Percentiles rank a stretch among this genome's conserved stretches.
Evolutionary conservation across 2,888 invertebrate genomes (phyloP).

Genomic region (Cantharis lateralis): DNA sequence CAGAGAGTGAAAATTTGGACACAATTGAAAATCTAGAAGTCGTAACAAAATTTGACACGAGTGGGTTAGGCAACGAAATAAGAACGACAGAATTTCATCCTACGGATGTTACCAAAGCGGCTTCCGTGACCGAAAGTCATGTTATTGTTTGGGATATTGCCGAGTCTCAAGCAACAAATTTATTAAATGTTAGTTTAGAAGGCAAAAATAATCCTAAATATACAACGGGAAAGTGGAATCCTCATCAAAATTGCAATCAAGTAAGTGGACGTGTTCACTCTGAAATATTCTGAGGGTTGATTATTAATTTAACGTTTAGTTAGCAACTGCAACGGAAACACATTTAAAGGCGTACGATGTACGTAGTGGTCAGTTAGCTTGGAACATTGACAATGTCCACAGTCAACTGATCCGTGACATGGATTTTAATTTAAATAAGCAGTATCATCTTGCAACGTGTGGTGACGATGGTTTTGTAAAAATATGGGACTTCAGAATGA

Average conservation of each 20-base stretch:
- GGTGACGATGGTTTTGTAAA: constrained; percentile 95
- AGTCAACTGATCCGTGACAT: constrained; percentile 86
- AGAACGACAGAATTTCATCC: constrained; percentile 89
- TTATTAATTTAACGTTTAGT: constrained; percentile 53
- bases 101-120: constrained; percentile 69
- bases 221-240: constrained; percentile 91
- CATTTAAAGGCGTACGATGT: constrained; percentile 88
- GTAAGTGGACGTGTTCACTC: no score
- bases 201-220: constrained; percentile 78
- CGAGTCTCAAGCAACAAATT: constrained; percentile 56
- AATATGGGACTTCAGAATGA: constrained; percentile 94
- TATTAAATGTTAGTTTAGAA: constrained; percentile 55
- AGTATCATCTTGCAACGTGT: constrained; percentile 89
- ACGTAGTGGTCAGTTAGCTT: constrained; percentile 74
- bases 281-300: no score
- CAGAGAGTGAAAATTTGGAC: constrained; percentile 58
- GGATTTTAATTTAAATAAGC: constrained; percentile 98
- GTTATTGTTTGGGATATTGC: constrained; percentile 77
- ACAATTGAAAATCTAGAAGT: constrained; percentile 58
- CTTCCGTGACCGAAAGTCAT: constrained; percentile 78
- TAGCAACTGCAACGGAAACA: constrained; percentile 86
- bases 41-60: constrained; percentile 56
- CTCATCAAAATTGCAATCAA: constrained; percentile 86
- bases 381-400: constrained; percentile 84
- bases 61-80: constrained; percentile 68